Conservation (phyloP, 2,797 vertebrate species). For the Sarcoramphus papa region DNA sequence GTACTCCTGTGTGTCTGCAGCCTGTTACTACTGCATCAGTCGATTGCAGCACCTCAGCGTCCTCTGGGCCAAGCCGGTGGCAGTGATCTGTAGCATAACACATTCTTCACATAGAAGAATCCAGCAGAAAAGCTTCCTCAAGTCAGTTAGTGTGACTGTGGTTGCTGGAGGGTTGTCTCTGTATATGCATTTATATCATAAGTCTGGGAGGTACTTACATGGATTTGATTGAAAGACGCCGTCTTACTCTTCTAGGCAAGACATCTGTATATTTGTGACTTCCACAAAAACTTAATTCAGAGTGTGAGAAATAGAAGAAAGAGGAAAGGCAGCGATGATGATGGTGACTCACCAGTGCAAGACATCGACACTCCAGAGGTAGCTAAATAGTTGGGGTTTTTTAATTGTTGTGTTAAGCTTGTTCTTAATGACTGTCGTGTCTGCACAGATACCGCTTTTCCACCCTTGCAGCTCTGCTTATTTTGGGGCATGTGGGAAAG, state of each 20-base stretch:
- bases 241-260: slow-evolving; percentile 70
- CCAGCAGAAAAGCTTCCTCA: background rate
- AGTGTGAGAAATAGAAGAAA: slow-evolving; percentile 82
- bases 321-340: slow-evolving; percentile 83
- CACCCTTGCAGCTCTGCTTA: background rate
- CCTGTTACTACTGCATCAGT: background rate
- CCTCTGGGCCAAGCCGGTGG: background rate
- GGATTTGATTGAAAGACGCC: background rate
- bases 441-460: background rate
- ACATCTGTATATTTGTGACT: slow-evolving; percentile 84
- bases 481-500: rapidly evolving
- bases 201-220: background rate
- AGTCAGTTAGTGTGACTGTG: background rate
- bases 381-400: background rate
- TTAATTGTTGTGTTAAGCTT: background rate
- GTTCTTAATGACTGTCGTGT: background rate
- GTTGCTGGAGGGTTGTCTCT: background rate
- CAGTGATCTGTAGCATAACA: background rate
- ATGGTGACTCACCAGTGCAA: slow-evolving; percentile 81
- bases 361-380: slow-evolving; percentile 82
- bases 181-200: rapidly evolving
- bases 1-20: background rate
- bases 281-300: slow-evolving; percentile 84
- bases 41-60: background rate
- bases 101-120: background rate